Percentiles rank a stretch among this genome's conserved stretches.
These are phyloP conservation scores for Ganaspis brasiliensis DNA, from an alignment of 2,888 invertebrate genomes.

Conservation along the genomic window DNA sequence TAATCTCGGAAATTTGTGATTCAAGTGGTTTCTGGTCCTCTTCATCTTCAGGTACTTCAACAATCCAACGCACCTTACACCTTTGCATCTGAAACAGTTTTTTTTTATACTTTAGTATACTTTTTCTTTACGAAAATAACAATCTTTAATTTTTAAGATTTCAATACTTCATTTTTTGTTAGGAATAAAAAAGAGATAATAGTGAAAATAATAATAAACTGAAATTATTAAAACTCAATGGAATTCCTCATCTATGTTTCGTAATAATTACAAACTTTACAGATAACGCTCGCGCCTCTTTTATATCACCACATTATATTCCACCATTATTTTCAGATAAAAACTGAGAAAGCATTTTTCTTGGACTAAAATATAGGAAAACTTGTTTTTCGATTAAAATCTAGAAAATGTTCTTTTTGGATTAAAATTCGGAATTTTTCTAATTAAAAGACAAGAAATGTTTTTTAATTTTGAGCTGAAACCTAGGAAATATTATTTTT, in stretches of 20 bases:
- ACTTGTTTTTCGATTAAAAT: too few relatives aligned
- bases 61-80: conserved; percentile 82
- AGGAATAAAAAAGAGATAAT: background rate
- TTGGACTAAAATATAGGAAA: too few relatives aligned
- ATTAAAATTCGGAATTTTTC: too few relatives aligned
- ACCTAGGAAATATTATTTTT: too few relatives aligned
- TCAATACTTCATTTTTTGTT: background rate
- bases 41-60: conserved; percentile 81
- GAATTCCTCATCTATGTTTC: conserved; percentile 25
- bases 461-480: too few relatives aligned
- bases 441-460: too few relatives aligned
- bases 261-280: conserved; percentile 31
- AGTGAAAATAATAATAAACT: background rate
- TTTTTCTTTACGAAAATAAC: too few relatives aligned
- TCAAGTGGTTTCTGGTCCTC: conserved; percentile 80
- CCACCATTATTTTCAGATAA: too few relatives aligned
- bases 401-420: too few relatives aligned
- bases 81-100: conserved; percentile 69
- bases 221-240: background rate
- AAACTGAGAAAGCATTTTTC: too few relatives aligned
- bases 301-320: background rate
- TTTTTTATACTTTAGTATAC: too few relatives aligned
- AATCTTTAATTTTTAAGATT: too few relatives aligned
- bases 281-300: background rate
- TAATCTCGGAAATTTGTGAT: conserved; percentile 81